Evolutionary conservation across 2,113 vertebrate genomes (phyloP).

Genomic region (Gallinago media): DNA sequence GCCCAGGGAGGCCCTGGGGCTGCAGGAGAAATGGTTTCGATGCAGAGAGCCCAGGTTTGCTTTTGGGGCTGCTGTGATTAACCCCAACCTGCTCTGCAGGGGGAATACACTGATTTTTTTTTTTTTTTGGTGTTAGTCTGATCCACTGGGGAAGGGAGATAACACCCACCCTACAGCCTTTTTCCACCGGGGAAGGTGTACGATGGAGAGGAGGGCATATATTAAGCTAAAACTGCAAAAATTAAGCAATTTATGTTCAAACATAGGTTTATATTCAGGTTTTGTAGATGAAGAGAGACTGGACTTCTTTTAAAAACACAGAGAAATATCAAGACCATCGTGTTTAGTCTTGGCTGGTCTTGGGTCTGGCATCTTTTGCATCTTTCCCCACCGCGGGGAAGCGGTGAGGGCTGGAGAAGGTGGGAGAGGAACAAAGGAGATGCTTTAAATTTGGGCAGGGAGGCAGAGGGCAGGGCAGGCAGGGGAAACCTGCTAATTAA

Average conservation of each 20-base stretch:
- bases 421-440: background rate
- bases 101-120: rapidly evolving
- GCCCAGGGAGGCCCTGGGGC: background rate
- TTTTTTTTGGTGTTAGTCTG: no score
- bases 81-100: background rate
- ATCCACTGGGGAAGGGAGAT: background rate
- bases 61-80: background rate
- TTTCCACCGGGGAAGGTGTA: background rate
- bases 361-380: background rate
- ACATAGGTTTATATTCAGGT: background rate
- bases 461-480: background rate
- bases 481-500: background rate
- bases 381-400: rapidly evolving
- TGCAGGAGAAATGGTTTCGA: rapidly evolving
- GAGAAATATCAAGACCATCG: rapidly evolving
- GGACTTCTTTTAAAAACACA: background rate
- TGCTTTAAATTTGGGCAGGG: background rate
- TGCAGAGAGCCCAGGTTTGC: background rate
- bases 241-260: background rate
- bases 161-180: background rate
- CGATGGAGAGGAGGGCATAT: rapidly evolving
- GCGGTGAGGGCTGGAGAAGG: background rate
- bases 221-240: background rate
- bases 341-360: background rate
- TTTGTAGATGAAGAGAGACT: background rate